Percentiles rank a stretch among this genome's conserved stretches.
phyloP scores from a whole-genome alignment of 2,113 vertebrate genomes.

The Hyla sarda region DNA sequence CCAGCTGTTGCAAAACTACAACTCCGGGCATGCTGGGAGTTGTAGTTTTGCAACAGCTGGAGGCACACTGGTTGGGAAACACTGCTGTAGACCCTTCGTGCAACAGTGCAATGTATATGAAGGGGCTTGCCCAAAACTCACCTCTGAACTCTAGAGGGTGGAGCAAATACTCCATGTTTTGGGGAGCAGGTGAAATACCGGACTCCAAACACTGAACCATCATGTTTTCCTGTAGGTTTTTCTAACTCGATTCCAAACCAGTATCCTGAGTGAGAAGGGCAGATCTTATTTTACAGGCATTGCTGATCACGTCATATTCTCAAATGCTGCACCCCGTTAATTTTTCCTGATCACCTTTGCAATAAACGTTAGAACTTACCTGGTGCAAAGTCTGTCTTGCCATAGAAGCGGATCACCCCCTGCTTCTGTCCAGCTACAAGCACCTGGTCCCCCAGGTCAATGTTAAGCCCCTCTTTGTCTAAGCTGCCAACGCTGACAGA shows the following conservation, averaged over 20 bases:
- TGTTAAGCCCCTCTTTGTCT: conserved; percentile 83
- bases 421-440: conserved; percentile 89
- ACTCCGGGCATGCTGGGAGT: too few relatives aligned
- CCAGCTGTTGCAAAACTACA: too few relatives aligned
- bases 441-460: conserved; percentile 88
- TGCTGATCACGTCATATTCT: not conserved
- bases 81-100: too few relatives aligned
- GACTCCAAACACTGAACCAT: conserved; percentile 90
- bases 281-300: not conserved
- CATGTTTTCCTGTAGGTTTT: conserved; percentile 87
- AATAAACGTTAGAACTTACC: conserved; percentile 69
- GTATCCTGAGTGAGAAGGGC: conserved; percentile 70
- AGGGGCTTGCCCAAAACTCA: conserved; percentile 60
- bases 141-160: conserved; percentile 90
- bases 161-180: conserved; percentile 89
- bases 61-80: too few relatives aligned
- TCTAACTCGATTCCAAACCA: conserved; percentile 91
- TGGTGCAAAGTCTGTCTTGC: conserved; percentile 92
- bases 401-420: conserved; percentile 84
- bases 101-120: not conserved
- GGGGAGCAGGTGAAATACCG: conserved; percentile 89
- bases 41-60: too few relatives aligned
- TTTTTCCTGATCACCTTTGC: not conserved
- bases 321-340: not conserved
- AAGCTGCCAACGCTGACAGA: conserved; percentile 75